These are phyloP conservation scores for Puntigrus tetrazona DNA, from an alignment of 2,113 vertebrate genomes.

Conservation along the genomic window DNA sequence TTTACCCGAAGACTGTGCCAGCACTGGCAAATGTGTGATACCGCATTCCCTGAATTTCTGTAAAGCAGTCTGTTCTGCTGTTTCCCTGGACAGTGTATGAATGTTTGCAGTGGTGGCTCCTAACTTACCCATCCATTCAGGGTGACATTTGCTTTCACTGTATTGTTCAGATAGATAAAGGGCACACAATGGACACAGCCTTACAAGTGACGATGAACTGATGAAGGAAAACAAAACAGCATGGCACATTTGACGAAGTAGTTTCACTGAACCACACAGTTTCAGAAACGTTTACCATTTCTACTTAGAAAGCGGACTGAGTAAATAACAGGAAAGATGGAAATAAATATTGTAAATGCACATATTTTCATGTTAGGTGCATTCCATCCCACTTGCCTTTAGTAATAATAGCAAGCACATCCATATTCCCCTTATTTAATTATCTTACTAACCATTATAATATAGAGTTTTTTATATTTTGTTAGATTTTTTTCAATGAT, in stretches of 20 bases:
- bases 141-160: slow-evolving; percentile 62
- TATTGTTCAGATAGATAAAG: slow-evolving; percentile 63
- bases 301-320: neutral
- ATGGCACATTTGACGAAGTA: neutral
- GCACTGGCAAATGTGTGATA: neutral
- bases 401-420: neutral
- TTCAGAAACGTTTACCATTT: neutral
- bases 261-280: neutral
- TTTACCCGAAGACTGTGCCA: neutral
- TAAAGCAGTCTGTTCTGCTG: slow-evolving; percentile 21
- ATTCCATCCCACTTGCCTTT: neutral
- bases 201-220: slow-evolving; percentile 14
- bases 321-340: neutral
- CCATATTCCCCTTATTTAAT: too few species aligned
- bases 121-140: slow-evolving; percentile 39
- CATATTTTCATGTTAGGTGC: neutral
- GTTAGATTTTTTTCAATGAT: too few species aligned
- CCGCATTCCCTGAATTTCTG: slow-evolving; percentile 17
- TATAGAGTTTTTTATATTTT: too few species aligned
- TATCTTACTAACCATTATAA: too few species aligned
- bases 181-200: slow-evolving; percentile 28
- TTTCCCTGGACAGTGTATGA: slow-evolving; percentile 41
- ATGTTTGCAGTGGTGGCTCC: slow-evolving; percentile 51
- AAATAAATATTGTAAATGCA: neutral
- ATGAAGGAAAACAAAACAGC: neutral